These are phyloP conservation scores for Apoderus coryli DNA, from an alignment of 2,888 invertebrate genomes.

Conservation along the genomic window DNA sequence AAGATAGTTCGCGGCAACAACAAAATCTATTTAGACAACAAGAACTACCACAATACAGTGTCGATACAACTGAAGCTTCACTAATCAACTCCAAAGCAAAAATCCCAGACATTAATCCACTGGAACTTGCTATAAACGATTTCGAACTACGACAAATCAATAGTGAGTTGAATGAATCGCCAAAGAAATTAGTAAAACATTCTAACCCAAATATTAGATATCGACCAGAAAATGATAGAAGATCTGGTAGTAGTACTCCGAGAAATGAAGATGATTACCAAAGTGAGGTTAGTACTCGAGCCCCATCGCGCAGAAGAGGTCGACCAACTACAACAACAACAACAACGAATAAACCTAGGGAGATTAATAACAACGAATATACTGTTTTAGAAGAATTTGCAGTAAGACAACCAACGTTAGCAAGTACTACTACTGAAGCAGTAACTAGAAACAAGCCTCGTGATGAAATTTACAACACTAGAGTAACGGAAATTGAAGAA, in stretches of 20 bases:
- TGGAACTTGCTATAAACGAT: constrained; percentile 22
- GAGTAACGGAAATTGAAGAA: constrained; percentile 6
- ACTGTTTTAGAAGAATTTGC: constrained; percentile 27
- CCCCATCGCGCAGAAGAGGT: constrained; percentile 15
- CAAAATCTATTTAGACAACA: neutral
- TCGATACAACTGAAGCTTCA: no score
- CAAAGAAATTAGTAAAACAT: constrained; percentile 12
- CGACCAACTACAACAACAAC: constrained; percentile 16
- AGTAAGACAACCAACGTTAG: constrained; percentile 13
- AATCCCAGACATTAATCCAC: constrained; percentile 16
- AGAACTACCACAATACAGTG: neutral
- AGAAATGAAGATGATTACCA: constrained; percentile 5
- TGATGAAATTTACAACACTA: no score
- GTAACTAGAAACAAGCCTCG: no score
- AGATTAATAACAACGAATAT: constrained; percentile 20
- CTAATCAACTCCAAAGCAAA: constrained; percentile 5
- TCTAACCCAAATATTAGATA: constrained; percentile 12
- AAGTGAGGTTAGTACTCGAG: constrained; percentile 15
- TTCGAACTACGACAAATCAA: constrained; percentile 24
- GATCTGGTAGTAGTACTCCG: constrained; percentile 8
- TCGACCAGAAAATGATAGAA: no score
- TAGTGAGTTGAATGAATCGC: constrained; percentile 16
- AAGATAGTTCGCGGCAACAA: neutral
- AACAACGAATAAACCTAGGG: constrained; percentile 13
- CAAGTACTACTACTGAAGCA: no score